Base-by-base conservation (phyloP, 2,113 vertebrate species). In the Desmodus rotundus region DNA sequence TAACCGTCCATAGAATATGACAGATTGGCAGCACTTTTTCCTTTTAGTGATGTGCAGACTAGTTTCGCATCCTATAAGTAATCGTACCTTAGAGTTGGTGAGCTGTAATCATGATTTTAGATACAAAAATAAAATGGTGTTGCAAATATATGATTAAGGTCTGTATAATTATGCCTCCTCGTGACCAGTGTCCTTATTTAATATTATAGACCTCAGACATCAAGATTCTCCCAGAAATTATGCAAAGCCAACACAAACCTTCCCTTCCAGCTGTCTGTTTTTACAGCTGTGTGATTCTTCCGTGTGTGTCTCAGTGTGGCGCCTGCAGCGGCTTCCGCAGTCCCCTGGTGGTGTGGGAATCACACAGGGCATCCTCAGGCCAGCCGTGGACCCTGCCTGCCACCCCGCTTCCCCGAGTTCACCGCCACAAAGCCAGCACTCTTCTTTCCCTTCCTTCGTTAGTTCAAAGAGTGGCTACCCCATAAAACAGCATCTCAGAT, bases 241-340 rank as follows among this genome's bases (percentile, higher is more conserved):
- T 67, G 72, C 83, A 93, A 95, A 90, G 28, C 31, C 65, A 88
- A 78, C 28, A 74, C 14, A 86, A 73, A 86, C 45, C 24, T 8
- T 85, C 41, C 63, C 61, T 96, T 95, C 96, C 74, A 77, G 47
- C 15, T 38, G 38, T 88, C 93, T 97, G 2, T 97, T 97, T 96
- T 96, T 24, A 96, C 96, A 98, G 97, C 97, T 96, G 95, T 50
- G 61, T 15, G 61, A 33, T 63, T 97, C 50, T 91, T 56, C 81
- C 78, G 36, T 96, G 81, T 95, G 93, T 68, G 56, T 85, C 67
- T 81, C 74, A 38, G 33, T 61, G 36, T 0, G 20, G 36, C 91
- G 95, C 82, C 92, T 87, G 82, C 77, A 70, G 73, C 38, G 47
- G 70, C 73, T 70, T 82, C 91, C 15, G 17, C 22, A n/a, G 61